These are phyloP conservation scores for Enoplosus armatus DNA, from an alignment of 2,797 vertebrate species.

Conservation along the genomic window DNA sequence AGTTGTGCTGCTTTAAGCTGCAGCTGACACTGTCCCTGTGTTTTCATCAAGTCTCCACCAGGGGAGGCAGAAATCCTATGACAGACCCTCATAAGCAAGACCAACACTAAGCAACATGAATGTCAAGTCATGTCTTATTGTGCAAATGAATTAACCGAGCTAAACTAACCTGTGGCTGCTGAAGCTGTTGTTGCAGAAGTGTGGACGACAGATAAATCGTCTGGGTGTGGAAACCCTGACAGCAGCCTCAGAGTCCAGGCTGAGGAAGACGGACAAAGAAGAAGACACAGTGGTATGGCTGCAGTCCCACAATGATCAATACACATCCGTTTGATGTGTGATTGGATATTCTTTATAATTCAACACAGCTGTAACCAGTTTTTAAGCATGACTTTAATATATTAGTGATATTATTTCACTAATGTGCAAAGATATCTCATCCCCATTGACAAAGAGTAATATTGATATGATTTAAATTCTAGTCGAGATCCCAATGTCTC, in stretches of 20 bases:
- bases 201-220: background rate
- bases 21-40: too few species aligned
- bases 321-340: too few species aligned
- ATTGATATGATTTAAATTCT: too few species aligned
- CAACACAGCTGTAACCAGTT: too few species aligned
- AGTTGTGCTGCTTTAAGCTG: background rate
- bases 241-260: background rate
- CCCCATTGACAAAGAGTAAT: too few species aligned
- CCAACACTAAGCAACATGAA: accelerated
- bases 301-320: background rate
- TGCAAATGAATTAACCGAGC: background rate
- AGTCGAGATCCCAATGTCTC: too few species aligned
- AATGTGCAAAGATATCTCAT: too few species aligned
- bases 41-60: conserved; percentile 1
- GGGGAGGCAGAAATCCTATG: conserved; percentile 1
- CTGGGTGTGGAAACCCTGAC: background rate
- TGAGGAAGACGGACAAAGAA: background rate
- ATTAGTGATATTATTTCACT: too few species aligned
- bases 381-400: too few species aligned
- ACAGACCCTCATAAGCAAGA: accelerated
- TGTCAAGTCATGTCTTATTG: background rate
- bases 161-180: background rate
- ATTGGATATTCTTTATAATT: background rate
- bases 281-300: too few species aligned
- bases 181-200: background rate